These are phyloP conservation scores for Ptychodera flava DNA, from an alignment of 35 echinoderm and acorn worm species.

Conservation along the genomic window DNA sequence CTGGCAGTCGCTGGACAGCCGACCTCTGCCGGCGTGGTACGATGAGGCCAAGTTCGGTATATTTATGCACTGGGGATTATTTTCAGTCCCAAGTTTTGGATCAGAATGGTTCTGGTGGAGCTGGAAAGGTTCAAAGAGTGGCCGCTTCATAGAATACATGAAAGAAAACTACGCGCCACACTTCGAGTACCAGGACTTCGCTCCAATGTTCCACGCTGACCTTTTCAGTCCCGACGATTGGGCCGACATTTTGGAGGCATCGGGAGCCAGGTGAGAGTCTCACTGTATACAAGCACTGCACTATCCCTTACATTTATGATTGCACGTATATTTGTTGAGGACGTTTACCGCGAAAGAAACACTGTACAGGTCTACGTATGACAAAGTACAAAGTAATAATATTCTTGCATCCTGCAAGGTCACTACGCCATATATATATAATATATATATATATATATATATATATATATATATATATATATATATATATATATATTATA, in stretches of 20 bases:
- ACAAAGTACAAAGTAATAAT: no score
- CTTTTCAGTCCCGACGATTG: neutral
- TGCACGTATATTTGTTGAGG: no score
- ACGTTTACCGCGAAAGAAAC: no score
- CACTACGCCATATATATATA: no score
- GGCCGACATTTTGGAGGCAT: neutral
- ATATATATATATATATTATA: no score
- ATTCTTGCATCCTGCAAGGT: no score
- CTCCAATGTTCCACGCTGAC: neutral
- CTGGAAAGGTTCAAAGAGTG: neutral
- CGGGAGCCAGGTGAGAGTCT: neutral
- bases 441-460: no score
- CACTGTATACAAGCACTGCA: no score
- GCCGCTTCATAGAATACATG: neutral
- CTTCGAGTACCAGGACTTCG: neutral
- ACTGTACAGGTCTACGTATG: no score
- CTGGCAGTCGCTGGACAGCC: neutral
- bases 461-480: no score
- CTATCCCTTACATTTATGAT: no score
- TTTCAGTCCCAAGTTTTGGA: slow-evolving; percentile 1
- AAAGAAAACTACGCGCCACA: neutral
- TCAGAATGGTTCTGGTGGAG: neutral
- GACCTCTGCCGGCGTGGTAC: slow-evolving; percentile 24
- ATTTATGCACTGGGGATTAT: slow-evolving; percentile 1
- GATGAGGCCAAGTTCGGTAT: neutral